phyloP scores from a whole-genome alignment of 2,113 vertebrate species.

The Leucopsar rothschildi region DNA sequence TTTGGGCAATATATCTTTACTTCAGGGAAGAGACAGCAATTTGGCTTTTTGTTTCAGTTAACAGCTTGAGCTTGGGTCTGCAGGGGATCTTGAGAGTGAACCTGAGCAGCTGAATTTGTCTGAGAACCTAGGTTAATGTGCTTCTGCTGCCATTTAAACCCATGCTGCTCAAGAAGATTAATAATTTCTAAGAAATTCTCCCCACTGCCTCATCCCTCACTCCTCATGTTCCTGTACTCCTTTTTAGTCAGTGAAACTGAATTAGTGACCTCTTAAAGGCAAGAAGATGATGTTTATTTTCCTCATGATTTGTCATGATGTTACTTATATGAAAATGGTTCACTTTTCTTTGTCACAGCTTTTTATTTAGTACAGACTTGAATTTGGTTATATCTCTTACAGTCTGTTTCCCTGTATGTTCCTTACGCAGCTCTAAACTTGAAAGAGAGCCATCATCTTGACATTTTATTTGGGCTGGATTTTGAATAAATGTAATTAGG shows the following conservation, averaged over 20 bases:
- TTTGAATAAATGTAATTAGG: conserved; percentile 26
- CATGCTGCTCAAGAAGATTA: not conserved
- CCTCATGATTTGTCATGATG: not conserved
- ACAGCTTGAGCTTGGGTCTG: not conserved
- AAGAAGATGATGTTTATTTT: not conserved
- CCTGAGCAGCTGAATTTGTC: not conserved
- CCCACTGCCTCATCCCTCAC: not conserved
- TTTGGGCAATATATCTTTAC: not conserved
- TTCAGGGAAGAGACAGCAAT: not conserved
- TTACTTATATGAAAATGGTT: not conserved
- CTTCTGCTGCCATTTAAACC: not conserved
- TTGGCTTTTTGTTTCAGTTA: not conserved
- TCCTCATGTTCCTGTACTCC: not conserved
- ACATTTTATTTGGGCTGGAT: conserved; percentile 38
- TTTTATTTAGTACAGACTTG: not conserved
- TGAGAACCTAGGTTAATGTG: not conserved
- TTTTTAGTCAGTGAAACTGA: not conserved
- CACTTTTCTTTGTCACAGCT: not conserved
- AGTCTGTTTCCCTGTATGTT: not conserved
- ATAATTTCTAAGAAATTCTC: not conserved
- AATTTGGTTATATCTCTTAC: not conserved
- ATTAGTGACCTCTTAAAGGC: not conserved
- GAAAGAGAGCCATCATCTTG: conserved; percentile 15
- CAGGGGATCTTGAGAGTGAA: not conserved
- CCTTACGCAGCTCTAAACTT: not conserved